These are phyloP conservation scores for Pararge aegeria DNA, from an alignment of 1,140 invertebrate genomes.

Conservation along the genomic window DNA sequence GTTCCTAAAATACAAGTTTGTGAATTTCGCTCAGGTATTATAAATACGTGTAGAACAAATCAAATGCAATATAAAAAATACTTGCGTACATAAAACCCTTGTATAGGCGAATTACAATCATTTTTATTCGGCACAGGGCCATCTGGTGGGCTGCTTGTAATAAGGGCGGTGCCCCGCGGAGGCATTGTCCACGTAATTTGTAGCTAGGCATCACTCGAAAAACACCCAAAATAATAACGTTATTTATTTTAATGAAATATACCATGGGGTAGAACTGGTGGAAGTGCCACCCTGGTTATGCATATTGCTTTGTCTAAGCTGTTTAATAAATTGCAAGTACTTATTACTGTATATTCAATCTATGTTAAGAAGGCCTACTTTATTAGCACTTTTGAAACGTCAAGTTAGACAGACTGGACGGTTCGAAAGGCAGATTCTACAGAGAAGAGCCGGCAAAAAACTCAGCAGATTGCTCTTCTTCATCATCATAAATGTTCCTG, in stretches of 20 bases:
- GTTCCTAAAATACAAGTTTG: no score
- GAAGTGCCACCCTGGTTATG: slow-evolving; percentile 13
- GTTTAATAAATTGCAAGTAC: background rate
- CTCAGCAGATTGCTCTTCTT: no score
- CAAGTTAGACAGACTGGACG: no score
- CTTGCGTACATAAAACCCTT: slow-evolving; percentile 21
- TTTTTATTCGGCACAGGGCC: slow-evolving; percentile 35
- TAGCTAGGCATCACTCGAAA: slow-evolving; percentile 65
- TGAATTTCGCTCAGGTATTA: no score
- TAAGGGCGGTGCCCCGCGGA: slow-evolving; percentile 60
- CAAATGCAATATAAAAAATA: background rate
- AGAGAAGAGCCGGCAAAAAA: no score
- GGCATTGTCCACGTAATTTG: slow-evolving; percentile 73
- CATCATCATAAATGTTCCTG: no score
- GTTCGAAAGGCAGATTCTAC: no score
- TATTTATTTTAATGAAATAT: slow-evolving; percentile 70
- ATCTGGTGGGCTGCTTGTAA: slow-evolving; percentile 64
- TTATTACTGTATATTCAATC: no score
- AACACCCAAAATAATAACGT: slow-evolving; percentile 71
- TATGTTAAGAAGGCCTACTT: no score
- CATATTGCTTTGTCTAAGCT: slow-evolving; percentile 14
- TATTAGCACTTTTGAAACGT: no score
- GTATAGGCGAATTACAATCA: slow-evolving; percentile 38
- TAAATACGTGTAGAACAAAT: no score
- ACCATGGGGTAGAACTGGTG: slow-evolving; percentile 16